Evolutionary conservation across 2,888 invertebrate genomes (phyloP), one percentile per base, ranked within the genome.

Genomic region (Nemurella pictetii): DNA sequence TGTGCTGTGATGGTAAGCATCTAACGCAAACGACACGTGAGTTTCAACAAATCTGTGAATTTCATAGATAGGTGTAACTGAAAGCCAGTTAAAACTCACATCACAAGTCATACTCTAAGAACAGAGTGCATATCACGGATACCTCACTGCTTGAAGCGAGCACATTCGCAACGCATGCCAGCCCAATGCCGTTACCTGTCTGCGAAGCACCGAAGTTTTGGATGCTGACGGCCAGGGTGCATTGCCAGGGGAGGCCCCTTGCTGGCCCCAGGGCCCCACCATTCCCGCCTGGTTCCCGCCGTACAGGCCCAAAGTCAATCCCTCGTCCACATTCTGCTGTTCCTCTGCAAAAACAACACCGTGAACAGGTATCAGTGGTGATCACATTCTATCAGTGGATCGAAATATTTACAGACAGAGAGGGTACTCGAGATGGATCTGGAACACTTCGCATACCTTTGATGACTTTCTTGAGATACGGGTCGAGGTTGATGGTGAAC

Each of bases 401-500:
- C n/a, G n/a, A n/a, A n/a, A n/a, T n/a, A 55, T 55, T 55, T 15
- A 55, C 7, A 55, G 55, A 55, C 55, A 55, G 15, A 12, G 5
- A 74, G 25, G 75, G 25, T 74, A 25, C 25, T 7, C 7, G 15
- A 36, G 7, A 36, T 75, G 32, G 29, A 29, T 84, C 80, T 12
- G 83, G n/a, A 73, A 86, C 32, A 28, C 15, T n/a, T 84, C n/a
- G 86, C 87, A 88, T 90, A 96, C 97, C 99, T 94, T 98, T 97
- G 85, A 99, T 97, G 85, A 98, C 96, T 92, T 99, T 99, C 89
- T 98, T 95, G 86, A 99, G 94, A 90, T 98, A 99, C 0, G 99
- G 99, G 92, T 99, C 99, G 84, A 99, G 92, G 90, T 99, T 99
- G 88, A 99, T 99, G 25, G 99, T 99, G 90, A 99, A 99, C 0